phyloP scores from a whole-genome alignment of 2,113 vertebrate genomes.

The Strigops habroptila region DNA sequence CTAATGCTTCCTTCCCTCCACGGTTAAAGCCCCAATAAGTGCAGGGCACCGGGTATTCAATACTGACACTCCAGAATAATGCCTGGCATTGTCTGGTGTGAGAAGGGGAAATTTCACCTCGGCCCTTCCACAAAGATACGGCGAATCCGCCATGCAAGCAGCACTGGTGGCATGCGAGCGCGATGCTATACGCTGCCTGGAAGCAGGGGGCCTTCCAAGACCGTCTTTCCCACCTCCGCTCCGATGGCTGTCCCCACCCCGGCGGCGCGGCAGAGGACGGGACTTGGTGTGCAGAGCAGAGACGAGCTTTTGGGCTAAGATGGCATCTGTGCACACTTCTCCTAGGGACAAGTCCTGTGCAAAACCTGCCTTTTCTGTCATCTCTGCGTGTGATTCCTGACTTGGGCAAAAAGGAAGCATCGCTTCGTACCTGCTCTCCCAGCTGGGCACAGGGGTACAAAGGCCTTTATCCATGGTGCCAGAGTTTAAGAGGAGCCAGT shows the following conservation, averaged over 20 bases:
- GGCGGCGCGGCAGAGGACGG: rapidly evolving
- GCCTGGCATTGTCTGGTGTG: not conserved
- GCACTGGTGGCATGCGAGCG: not conserved
- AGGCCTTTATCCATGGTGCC: too few species aligned
- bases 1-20: not conserved
- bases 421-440: not conserved
- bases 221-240: constrained; percentile 9
- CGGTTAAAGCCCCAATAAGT: not conserved
- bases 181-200: constrained; percentile 36
- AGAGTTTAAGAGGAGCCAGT: not conserved
- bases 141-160: not conserved
- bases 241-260: not conserved
- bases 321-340: not conserved
- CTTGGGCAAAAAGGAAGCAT: not conserved
- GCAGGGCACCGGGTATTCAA: not conserved
- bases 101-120: not conserved
- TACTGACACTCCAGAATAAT: not conserved
- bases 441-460: not conserved
- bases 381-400: not conserved
- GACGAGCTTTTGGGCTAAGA: not conserved
- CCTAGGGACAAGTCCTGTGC: not conserved
- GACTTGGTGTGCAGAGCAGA: not conserved
- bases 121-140: not conserved
- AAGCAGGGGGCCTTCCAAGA: constrained; percentile 67
- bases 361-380: not conserved